Conservation (phyloP, 2,797 vertebrate genomes). For the Amniataba percoides region DNA sequence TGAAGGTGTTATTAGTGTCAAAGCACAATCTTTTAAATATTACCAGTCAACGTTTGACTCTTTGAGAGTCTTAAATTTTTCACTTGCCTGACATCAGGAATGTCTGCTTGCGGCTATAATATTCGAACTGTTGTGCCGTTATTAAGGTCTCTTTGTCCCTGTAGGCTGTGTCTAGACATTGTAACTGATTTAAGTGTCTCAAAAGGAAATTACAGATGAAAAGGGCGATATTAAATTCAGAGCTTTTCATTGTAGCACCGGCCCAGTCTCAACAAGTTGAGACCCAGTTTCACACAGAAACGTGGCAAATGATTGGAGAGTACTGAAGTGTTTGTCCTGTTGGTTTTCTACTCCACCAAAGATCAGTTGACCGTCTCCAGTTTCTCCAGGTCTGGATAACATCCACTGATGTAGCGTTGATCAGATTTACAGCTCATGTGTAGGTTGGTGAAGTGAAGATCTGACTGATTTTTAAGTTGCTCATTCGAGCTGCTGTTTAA, state of each 20-base stretch:
- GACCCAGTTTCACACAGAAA: not conserved
- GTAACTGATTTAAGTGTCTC: conserved; percentile 25
- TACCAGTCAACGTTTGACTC: not conserved
- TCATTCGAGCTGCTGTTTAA: not conserved
- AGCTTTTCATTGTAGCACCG: conserved; percentile 18
- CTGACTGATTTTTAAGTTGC: not conserved
- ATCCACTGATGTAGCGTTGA: not conserved
- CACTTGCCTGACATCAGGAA: conserved; percentile 1
- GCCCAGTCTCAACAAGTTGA: conserved; percentile 1
- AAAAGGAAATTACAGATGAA: not conserved
- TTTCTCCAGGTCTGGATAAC: not conserved
- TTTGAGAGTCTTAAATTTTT: conserved; percentile 8
- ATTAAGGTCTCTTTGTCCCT: conserved; percentile 12
- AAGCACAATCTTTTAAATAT: conserved; percentile 2
- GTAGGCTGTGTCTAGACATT: conserved; percentile 19
- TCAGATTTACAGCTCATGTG: not conserved
- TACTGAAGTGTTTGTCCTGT: not conserved
- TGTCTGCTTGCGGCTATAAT: conserved; percentile 20
- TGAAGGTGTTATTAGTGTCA: not conserved
- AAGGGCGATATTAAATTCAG: conserved; percentile 6
- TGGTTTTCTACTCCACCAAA: not conserved
- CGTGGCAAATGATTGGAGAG: not conserved
- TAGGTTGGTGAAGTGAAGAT: not conserved
- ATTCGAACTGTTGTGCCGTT: conserved; percentile 11
- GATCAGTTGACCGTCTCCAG: not conserved